Percentiles rank a stretch among this genome's conserved stretches.
Conservation (phyloP, 2,797 vertebrate species). For the Malacoraja senta region DNA sequence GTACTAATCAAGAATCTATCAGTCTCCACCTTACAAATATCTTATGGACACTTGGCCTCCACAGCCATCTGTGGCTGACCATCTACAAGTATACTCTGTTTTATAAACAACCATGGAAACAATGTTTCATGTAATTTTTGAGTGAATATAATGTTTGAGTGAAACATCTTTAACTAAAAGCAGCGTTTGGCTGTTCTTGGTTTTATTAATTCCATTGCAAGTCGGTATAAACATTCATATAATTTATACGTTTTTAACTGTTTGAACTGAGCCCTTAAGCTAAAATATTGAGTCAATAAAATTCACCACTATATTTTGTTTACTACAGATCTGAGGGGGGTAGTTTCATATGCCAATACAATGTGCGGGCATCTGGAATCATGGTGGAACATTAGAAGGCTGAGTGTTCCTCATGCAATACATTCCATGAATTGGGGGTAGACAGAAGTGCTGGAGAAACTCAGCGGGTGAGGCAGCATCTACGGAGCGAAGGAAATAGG, state of each 20-base stretch:
- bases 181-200: background rate
- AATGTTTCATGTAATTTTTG: no score
- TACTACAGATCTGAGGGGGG: background rate
- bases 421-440: no score
- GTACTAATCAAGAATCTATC: no score
- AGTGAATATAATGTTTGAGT: no score
- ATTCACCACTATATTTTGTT: background rate
- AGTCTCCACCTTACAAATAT: no score
- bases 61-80: no score
- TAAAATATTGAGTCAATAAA: background rate
- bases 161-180: background rate
- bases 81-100: background rate
- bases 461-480: no score
- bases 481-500: no score
- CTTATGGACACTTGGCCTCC: no score
- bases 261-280: background rate
- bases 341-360: background rate
- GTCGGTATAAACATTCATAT: conserved; percentile 3
- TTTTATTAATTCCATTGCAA: background rate
- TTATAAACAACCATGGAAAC: background rate
- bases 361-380: background rate
- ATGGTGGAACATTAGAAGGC: no score
- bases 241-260: background rate
- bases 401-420: no score
- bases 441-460: no score